These are phyloP conservation scores for Ypsolopha sequella DNA, from an alignment of 2,888 invertebrate genomes.

Conservation along the genomic window DNA sequence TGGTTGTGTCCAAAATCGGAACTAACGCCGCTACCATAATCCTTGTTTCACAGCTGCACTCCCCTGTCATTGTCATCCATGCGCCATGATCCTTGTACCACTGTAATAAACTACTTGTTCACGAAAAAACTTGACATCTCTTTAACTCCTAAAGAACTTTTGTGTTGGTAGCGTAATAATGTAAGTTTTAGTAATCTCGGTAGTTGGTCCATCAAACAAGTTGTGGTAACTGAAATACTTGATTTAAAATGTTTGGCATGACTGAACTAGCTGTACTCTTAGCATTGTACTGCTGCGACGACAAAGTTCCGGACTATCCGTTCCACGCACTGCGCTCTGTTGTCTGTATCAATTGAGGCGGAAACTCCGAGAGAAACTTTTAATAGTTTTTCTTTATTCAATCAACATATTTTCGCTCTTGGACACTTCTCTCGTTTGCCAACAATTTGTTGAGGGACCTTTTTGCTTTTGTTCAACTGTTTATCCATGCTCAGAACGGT, in stretches of 20 bases:
- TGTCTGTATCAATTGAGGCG: slow-evolving; percentile 45
- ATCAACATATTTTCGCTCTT: slow-evolving; percentile 67
- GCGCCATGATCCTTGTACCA: no score
- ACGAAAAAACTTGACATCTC: no score
- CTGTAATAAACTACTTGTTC: no score
- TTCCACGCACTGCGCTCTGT: slow-evolving; percentile 39
- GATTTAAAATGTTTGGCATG: neutral
- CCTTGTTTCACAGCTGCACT: no score
- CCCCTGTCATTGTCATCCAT: no score
- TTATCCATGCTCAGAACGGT: neutral
- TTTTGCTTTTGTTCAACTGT: slow-evolving; percentile 34
- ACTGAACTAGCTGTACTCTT: neutral
- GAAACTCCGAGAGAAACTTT: slow-evolving; percentile 54
- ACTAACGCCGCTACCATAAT: no score
- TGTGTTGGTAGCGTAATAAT: neutral
- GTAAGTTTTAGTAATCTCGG: neutral
- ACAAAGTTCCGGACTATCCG: slow-evolving; percentile 17
- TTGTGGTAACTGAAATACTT: neutral
- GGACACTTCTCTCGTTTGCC: slow-evolving; percentile 63
- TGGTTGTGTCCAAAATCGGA: no score
- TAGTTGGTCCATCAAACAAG: neutral
- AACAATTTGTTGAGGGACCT: slow-evolving; percentile 63
- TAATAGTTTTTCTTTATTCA: slow-evolving; percentile 69
- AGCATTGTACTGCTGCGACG: neutral
- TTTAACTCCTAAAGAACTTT: no score